Conservation (phyloP, 2,888 invertebrate genomes). For the Cremastinae sp. region DNA sequence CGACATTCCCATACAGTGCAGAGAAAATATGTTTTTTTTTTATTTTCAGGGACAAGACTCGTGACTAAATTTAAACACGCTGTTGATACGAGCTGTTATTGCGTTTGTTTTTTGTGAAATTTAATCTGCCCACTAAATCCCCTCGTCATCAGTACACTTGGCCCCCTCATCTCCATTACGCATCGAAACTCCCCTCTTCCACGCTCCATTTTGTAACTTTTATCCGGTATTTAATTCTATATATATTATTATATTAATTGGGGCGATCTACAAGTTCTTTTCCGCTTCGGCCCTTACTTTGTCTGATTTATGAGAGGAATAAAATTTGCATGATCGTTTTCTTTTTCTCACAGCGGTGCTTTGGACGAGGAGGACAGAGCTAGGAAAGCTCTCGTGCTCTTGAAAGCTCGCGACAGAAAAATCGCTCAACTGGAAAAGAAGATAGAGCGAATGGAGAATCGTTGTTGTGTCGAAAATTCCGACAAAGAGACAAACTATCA, state of each 20-base stretch:
- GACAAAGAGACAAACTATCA: slow-evolving; percentile 43
- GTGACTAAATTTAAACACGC: no score
- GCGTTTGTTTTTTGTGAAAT: neutral
- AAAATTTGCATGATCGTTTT: slow-evolving; percentile 42
- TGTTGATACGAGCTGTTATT: neutral
- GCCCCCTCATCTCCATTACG: neutral
- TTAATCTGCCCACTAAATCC: neutral
- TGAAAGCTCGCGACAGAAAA: slow-evolving; percentile 64
- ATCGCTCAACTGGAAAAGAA: slow-evolving; percentile 66
- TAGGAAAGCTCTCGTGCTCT: slow-evolving; percentile 64
- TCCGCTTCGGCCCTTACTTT: neutral
- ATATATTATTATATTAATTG: slow-evolving; percentile 31
- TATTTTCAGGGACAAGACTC: no score
- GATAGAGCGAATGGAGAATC: slow-evolving; percentile 62
- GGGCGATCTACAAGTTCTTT: neutral
- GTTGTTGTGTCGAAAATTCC: slow-evolving; percentile 6
- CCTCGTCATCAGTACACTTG: neutral
- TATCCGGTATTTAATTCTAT: slow-evolving; percentile 14
- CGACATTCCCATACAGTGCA: neutral
- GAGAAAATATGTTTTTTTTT: neutral
- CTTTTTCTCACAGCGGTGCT: slow-evolving; percentile 64
- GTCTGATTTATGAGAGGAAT: slow-evolving; percentile 27
- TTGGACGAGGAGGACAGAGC: slow-evolving; percentile 67
- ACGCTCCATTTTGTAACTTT: neutral
- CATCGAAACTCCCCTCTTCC: slow-evolving; percentile 9